These are phyloP conservation scores for Motacilla tschutschensis DNA, from an alignment of 2,113 vertebrate genomes.

Conservation along the genomic window DNA sequence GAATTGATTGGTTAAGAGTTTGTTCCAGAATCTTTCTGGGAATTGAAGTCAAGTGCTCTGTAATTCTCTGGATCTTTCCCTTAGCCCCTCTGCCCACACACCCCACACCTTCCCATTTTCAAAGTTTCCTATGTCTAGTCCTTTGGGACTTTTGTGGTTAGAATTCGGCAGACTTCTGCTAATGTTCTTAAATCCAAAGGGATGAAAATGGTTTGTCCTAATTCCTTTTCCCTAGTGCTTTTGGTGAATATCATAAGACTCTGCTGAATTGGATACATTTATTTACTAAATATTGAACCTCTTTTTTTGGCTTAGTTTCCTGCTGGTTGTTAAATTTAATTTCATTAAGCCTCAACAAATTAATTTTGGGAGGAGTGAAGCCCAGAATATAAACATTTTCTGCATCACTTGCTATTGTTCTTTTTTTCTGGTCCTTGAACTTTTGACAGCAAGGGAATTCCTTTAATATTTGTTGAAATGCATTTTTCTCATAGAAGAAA, in stretches of 20 bases:
- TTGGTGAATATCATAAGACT: neutral
- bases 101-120: accelerated
- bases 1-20: constrained; percentile 17
- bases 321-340: constrained; percentile 26
- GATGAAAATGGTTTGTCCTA: neutral
- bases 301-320: constrained; percentile 7
- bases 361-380: neutral
- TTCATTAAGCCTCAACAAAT: constrained; percentile 22
- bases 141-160: neutral
- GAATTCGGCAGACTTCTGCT: neutral
- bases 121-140: neutral
- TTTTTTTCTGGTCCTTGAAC: neutral
- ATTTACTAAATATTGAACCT: constrained; percentile 16
- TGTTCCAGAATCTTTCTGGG: constrained; percentile 26
- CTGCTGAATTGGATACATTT: neutral
- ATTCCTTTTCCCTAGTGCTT: neutral
- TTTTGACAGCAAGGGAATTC: neutral
- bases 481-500: neutral
- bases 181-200: neutral
- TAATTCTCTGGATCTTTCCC: neutral
- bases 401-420: neutral
- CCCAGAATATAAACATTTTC: constrained; percentile 4
- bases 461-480: neutral
- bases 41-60: constrained; percentile 4
- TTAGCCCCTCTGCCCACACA: accelerated